phyloP scores from a whole-genome alignment of 2,888 invertebrate genomes.

The Microplitis deprimator region DNA sequence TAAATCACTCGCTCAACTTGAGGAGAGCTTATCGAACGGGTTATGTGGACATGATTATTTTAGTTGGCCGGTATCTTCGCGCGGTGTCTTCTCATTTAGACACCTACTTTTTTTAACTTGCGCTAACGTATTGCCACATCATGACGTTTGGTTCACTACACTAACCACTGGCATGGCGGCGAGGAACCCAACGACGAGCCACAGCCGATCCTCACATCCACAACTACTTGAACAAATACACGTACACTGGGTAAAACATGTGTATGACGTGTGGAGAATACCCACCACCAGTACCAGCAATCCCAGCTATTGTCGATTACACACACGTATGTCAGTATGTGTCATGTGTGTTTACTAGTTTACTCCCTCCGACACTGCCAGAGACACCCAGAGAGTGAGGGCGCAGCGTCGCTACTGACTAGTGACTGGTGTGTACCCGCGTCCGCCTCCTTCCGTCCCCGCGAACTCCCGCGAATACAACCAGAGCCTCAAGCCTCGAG shows the following conservation, averaged over 20 bases:
- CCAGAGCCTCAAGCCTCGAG: not conserved
- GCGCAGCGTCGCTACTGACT: constrained; percentile 47
- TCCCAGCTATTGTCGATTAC: not conserved
- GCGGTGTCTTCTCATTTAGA: constrained; percentile 17
- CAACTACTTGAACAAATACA: constrained; percentile 50
- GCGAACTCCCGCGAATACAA: not conserved
- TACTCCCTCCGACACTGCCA: constrained; percentile 15
- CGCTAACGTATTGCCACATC: constrained; percentile 70
- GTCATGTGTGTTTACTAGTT: not conserved
- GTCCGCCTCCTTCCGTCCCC: constrained; percentile 29
- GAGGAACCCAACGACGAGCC: constrained; percentile 52
- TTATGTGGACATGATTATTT: constrained; percentile 26
- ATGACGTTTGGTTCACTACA: constrained; percentile 71
- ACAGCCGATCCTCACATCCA: constrained; percentile 43
- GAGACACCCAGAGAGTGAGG: constrained; percentile 28
- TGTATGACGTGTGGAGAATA: not conserved
- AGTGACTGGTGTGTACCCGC: constrained; percentile 57
- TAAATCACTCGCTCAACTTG: constrained; percentile 22
- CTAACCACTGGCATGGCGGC: constrained; percentile 68
- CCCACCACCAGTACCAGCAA: not conserved
- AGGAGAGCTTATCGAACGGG: constrained; percentile 32
- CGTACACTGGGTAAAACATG: not conserved
- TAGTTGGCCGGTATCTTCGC: constrained; percentile 20
- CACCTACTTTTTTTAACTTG: constrained; percentile 56
- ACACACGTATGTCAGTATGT: not conserved